phyloP scores from a whole-genome alignment of 2,797 vertebrate species.

The Amblyraja radiata region DNA sequence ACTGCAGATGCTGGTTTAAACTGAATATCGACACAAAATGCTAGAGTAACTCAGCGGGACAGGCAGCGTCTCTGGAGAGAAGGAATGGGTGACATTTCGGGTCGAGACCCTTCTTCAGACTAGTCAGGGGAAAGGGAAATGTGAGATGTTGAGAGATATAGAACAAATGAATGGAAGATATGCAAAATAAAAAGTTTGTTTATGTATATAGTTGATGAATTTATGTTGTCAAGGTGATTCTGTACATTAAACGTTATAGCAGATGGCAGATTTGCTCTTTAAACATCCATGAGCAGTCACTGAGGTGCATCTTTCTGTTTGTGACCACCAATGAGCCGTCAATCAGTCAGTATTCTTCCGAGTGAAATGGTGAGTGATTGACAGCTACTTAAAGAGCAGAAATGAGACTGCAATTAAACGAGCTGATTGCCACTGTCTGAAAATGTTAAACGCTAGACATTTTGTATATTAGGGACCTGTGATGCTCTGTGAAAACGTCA shows the following conservation, averaged over 20 bases:
- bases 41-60: no score
- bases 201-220: background rate
- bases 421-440: conserved; percentile 22
- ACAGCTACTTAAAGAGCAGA: conserved; percentile 20
- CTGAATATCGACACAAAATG: no score
- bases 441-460: conserved; percentile 21
- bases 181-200: no score
- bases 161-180: no score
- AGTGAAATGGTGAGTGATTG: conserved; percentile 23
- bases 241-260: background rate
- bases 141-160: no score
- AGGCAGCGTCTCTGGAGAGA: no score
- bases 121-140: no score
- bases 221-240: background rate
- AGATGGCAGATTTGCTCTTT: background rate
- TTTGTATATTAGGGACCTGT: background rate
- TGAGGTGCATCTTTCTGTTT: background rate
- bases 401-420: conserved; percentile 23
- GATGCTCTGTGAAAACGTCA: conserved; percentile 4
- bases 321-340: background rate
- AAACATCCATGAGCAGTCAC: background rate
- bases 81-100: no score
- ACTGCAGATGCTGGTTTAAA: no score
- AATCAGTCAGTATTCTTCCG: background rate
- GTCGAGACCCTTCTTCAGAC: no score